phyloP scores from a whole-genome alignment of 2,888 invertebrate species.

The Hanleya hanleyi region DNA sequence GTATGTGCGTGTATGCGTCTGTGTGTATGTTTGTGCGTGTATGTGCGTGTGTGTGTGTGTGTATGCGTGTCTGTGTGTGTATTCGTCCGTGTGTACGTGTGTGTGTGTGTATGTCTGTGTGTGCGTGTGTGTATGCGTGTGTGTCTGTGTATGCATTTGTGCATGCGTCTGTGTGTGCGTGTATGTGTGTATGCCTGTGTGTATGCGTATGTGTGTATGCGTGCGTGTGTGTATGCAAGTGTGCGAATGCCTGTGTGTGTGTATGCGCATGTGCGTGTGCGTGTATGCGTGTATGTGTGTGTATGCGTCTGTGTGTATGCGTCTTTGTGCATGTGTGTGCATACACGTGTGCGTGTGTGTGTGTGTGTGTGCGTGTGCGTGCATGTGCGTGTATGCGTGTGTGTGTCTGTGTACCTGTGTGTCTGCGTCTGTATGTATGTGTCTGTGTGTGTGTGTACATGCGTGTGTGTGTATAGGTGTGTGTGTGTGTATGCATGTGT shows the following conservation, averaged over 20 bases:
- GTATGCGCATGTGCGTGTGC: not conserved
- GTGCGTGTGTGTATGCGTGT: not conserved
- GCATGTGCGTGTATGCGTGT: not conserved
- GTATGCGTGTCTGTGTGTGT: too few relatives aligned
- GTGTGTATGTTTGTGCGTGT: too few relatives aligned
- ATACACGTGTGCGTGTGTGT: not conserved
- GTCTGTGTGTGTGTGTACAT: not conserved
- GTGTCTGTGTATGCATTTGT: not conserved
- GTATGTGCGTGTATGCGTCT: not conserved
- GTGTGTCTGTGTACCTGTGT: too few relatives aligned
- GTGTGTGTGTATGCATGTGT: too few relatives aligned
- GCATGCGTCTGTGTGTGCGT: too few relatives aligned
- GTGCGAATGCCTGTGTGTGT: too few relatives aligned
- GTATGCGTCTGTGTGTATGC: too few relatives aligned
- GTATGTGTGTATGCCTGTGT: not conserved
- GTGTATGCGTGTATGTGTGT: not conserved
- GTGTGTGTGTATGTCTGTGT: not conserved
- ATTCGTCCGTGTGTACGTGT: not conserved
- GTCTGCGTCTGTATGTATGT: too few relatives aligned
- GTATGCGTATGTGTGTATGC: not conserved
- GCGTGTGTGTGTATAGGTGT: too few relatives aligned
- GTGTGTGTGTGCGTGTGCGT: not conserved
- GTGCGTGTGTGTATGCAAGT: not conserved
- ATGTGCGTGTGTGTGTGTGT: not conserved
- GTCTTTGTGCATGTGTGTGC: too few relatives aligned